Evolutionary conservation across 2,888 invertebrate genomes (phyloP).

Genomic region (Creontiades dilutus): DNA sequence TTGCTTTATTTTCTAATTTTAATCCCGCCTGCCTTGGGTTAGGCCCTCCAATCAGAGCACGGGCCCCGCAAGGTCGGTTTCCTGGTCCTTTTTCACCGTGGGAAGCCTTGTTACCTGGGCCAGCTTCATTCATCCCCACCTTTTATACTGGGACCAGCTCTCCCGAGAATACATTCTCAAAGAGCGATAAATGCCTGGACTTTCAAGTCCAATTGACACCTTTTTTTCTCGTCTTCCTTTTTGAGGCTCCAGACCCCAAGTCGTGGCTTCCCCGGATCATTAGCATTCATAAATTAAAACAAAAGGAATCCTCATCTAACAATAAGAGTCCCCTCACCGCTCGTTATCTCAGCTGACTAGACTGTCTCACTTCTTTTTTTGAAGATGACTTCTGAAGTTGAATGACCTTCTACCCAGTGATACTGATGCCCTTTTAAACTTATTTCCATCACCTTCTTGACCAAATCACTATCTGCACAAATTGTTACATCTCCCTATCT

Average conservation of each 20-base stretch:
- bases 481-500: neutral
- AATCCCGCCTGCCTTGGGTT: constrained; percentile 58
- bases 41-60: constrained; percentile 41
- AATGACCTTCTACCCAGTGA: constrained; percentile 12
- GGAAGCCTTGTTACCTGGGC: constrained; percentile 21
- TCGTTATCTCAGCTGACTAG: constrained; percentile 40
- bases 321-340: constrained; percentile 30
- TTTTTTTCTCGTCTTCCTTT: constrained; percentile 5
- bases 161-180: constrained; percentile 34
- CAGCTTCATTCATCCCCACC: constrained; percentile 51
- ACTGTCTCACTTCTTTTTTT: neutral
- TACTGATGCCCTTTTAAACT: neutral
- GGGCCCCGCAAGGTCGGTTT: constrained; percentile 45
- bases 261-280: constrained; percentile 31
- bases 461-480: neutral
- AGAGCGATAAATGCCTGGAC: constrained; percentile 39
- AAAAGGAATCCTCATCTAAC: constrained; percentile 40
- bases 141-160: neutral
- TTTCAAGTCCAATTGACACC: constrained; percentile 47
- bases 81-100: constrained; percentile 51
- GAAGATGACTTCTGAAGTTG: constrained; percentile 45
- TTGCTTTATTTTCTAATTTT: constrained; percentile 42
- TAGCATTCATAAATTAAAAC: constrained; percentile 51
- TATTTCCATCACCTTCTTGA: neutral
- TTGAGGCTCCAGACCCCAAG: neutral